A percentile compares a stretch with the other conserved stretches of the same genome.
These are phyloP conservation scores for Tineola bisselliella DNA, from an alignment of 2,888 invertebrate species.

Conservation along the genomic window DNA sequence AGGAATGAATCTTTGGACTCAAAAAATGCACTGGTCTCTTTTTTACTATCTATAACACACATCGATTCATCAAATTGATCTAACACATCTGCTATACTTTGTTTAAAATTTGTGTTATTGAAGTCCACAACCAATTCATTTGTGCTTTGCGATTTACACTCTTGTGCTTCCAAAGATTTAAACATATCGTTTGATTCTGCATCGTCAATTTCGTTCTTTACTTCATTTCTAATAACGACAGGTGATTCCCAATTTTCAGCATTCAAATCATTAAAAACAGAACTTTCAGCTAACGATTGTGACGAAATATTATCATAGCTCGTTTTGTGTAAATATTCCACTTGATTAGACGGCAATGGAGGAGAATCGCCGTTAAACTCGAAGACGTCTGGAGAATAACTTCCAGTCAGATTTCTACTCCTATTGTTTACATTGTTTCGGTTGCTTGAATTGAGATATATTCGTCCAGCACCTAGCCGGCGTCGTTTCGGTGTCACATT, in stretches of 20 bases:
- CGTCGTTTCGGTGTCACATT: constrained; percentile 47
- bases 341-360: constrained; percentile 53
- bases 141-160: constrained; percentile 22
- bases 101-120: constrained; percentile 23
- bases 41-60: constrained; percentile 37
- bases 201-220: constrained; percentile 20
- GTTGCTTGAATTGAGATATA: neutral
- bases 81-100: constrained; percentile 52
- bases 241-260: constrained; percentile 32
- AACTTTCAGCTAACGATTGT: constrained; percentile 29
- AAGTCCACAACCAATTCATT: constrained; percentile 21
- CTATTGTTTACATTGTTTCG: constrained; percentile 16
- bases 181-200: constrained; percentile 41
- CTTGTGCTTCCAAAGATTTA: constrained; percentile 32
- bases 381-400: neutral
- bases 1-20: constrained; percentile 55
- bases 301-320: constrained; percentile 33
- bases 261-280: constrained; percentile 22
- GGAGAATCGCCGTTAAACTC: constrained; percentile 33
- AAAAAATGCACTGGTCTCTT: constrained; percentile 29
- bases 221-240: constrained; percentile 21
- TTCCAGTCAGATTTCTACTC: constrained; percentile 12
- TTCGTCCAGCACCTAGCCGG: constrained; percentile 30
- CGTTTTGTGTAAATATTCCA: constrained; percentile 38
- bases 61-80: constrained; percentile 63